Evolutionary conservation across 2,113 vertebrate genomes (phyloP).

Genomic region (Ariopsis seemanni): DNA sequence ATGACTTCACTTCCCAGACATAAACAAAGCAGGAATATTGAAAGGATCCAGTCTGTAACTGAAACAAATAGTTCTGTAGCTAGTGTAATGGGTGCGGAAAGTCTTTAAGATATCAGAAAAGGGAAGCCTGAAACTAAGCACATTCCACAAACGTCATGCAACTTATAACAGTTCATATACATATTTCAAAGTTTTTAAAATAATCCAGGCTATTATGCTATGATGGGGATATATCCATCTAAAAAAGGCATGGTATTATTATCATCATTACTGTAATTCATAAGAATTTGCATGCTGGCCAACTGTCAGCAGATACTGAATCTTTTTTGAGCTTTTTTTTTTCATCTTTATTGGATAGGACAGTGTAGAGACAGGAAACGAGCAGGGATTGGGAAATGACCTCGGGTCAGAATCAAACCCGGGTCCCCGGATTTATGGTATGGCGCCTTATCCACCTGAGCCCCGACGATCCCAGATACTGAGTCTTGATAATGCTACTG

Average conservation of each 20-base stretch:
- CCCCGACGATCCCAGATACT: not conserved
- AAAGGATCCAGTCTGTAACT: not conserved
- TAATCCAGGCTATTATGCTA: not conserved
- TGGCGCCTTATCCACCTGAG: too few relatives aligned
- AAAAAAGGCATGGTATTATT: not conserved
- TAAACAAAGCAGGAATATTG: not conserved
- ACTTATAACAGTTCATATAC: not conserved
- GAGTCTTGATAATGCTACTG: too few relatives aligned
- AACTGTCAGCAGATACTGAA: not conserved
- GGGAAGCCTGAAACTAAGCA: not conserved
- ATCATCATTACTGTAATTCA: not conserved
- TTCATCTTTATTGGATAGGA: too few relatives aligned
- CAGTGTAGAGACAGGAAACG: too few relatives aligned
- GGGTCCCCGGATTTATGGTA: too few relatives aligned
- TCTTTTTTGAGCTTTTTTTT: too few relatives aligned
- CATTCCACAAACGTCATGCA: constrained; percentile 2
- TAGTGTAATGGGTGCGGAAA: not conserved
- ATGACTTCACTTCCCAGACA: constrained; percentile 27
- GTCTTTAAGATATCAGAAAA: constrained; percentile 3
- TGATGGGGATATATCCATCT: too few relatives aligned
- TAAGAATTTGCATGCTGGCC: not conserved
- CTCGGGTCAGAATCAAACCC: too few relatives aligned
- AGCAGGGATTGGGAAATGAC: too few relatives aligned
- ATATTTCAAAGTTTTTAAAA: not conserved
- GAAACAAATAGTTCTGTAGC: not conserved